Conservation (phyloP, 2,888 invertebrate genomes). For the Halictus quadricinctus region DNA sequence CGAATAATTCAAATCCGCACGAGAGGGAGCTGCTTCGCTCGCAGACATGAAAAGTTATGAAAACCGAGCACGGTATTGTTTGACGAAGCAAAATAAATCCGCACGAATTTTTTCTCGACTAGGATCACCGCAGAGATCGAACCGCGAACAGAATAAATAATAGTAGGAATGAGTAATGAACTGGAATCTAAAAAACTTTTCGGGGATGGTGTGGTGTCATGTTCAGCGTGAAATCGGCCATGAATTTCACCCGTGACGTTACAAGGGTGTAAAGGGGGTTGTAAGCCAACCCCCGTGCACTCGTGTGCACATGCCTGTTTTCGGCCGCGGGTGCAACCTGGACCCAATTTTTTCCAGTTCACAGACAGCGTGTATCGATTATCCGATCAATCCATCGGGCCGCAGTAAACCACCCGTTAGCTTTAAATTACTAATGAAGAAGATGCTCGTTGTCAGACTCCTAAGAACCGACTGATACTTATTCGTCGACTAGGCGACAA, state of each 20-base stretch:
- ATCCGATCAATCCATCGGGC: slow-evolving; percentile 32
- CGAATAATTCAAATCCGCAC: background rate
- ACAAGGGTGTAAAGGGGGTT: slow-evolving; percentile 19
- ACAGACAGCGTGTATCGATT: slow-evolving; percentile 50
- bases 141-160: background rate
- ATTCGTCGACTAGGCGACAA: background rate
- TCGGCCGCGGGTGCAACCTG: slow-evolving; percentile 26
- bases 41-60: background rate
- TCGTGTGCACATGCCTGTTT: slow-evolving; percentile 24
- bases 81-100: background rate
- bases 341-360: slow-evolving; percentile 51
- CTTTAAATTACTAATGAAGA: slow-evolving; percentile 37
- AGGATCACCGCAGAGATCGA: background rate
- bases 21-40: background rate
- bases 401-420: background rate
- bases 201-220: background rate
- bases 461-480: background rate
- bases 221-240: slow-evolving; percentile 25
- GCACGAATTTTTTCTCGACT: background rate
- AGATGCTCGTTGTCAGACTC: background rate
- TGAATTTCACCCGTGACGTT: slow-evolving; percentile 15
- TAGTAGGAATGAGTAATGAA: background rate
- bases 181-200: background rate
- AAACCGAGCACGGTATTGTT: background rate
- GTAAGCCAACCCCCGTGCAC: background rate